Conservation (phyloP, 2,888 invertebrate species). For the Melipona bicolor region DNA sequence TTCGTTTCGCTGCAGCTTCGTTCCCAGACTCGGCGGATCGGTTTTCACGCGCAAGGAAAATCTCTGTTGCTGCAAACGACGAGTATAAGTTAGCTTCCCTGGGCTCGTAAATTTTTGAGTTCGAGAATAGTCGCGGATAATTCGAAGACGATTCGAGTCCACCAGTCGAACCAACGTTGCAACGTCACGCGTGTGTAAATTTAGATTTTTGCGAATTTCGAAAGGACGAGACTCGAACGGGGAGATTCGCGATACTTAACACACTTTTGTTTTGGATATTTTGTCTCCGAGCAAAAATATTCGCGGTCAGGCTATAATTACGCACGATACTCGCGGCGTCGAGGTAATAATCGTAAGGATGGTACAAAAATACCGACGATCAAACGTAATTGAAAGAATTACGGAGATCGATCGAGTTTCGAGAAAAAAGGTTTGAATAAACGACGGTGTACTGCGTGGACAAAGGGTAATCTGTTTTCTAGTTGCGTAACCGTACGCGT, state of each 20-base stretch:
- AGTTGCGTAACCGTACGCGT: conserved; percentile 51
- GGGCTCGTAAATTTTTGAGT: neutral
- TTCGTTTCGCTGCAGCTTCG: neutral
- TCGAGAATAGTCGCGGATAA: no score
- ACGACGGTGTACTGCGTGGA: conserved; percentile 5
- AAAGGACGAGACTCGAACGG: no score
- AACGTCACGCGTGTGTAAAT: no score
- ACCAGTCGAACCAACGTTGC: no score
- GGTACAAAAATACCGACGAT: neutral
- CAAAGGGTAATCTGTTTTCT: conserved; percentile 41
- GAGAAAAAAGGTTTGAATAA: neutral
- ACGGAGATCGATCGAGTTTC: neutral
- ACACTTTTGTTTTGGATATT: no score
- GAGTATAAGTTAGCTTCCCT: neutral
- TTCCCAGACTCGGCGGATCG: neutral
- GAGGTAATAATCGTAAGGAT: neutral
- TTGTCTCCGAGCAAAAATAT: neutral
- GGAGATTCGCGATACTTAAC: no score
- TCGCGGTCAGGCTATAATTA: neutral
- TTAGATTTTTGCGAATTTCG: no score
- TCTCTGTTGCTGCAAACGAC: conserved; percentile 2
- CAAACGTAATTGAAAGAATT: neutral
- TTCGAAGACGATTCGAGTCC: neutral
- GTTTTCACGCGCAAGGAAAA: neutral
- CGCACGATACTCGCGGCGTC: neutral